A percentile compares a stretch with the other conserved stretches of the same genome.
Conservation (phyloP, 2,888 invertebrate species). For the Chromoteleia sp. region DNA sequence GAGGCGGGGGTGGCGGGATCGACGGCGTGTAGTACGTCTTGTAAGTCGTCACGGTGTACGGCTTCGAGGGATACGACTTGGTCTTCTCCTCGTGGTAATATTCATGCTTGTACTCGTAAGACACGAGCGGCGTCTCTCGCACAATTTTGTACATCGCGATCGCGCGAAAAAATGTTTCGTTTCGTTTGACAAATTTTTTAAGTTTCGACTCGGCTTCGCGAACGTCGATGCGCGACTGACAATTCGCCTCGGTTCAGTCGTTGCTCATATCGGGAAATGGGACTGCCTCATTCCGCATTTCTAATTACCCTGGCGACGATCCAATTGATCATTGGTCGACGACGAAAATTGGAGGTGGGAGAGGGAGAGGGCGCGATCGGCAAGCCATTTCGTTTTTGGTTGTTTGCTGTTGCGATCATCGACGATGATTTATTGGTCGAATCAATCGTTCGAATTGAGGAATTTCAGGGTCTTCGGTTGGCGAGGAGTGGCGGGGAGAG, state of each 20-base stretch:
- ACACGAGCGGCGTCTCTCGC: conserved; percentile 40
- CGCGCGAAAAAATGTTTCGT: conserved; percentile 15
- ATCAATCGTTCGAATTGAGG: background rate
- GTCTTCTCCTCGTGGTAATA: conserved; percentile 60
- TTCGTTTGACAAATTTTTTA: conserved; percentile 3
- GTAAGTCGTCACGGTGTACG: conserved; percentile 63
- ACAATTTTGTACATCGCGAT: conserved; percentile 47
- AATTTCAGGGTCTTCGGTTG: conserved; percentile 37
- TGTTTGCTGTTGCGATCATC: conserved; percentile 24
- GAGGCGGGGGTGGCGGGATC: conserved; percentile 50
- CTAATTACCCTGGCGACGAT: conserved; percentile 74
- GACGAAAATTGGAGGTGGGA: conserved; percentile 3
- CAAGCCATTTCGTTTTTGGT: conserved; percentile 54
- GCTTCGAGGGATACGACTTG: conserved; percentile 49
- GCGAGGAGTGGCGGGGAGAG: conserved; percentile 3
- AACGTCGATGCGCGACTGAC: conserved; percentile 64
- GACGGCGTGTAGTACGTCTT: conserved; percentile 44
- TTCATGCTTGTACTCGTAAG: conserved; percentile 66
- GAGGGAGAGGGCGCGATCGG: conserved; percentile 11
- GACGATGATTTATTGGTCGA: conserved; percentile 35
- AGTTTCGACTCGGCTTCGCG: conserved; percentile 39
- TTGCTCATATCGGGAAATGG: conserved; percentile 63
- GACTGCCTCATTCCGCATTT: conserved; percentile 68
- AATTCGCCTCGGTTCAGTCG: conserved; percentile 45
- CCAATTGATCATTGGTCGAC: conserved; percentile 70